These are phyloP conservation scores for Machimus atricapillus DNA, from an alignment of 2,888 invertebrate genomes.

Conservation along the genomic window DNA sequence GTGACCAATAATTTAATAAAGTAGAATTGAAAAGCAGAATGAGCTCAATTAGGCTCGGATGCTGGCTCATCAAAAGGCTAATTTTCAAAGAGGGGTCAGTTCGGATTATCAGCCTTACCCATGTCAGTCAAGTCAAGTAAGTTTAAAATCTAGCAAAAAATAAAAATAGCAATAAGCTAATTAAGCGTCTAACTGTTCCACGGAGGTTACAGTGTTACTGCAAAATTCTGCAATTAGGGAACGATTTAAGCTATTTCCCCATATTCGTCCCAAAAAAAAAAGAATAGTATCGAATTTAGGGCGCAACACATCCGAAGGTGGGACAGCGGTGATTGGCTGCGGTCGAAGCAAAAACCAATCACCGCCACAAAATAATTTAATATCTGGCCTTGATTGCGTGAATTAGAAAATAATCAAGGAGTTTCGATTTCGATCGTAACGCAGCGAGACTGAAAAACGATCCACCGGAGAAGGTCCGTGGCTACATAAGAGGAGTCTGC, in stretches of 20 bases:
- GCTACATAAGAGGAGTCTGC: neutral
- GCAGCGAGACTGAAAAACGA: constrained; percentile 27
- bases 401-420: constrained; percentile 17
- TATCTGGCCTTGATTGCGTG: constrained; percentile 28
- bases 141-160: neutral
- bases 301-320: neutral
- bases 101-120: neutral
- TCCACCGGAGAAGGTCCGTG: constrained; percentile 12
- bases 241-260: neutral
- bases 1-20: neutral
- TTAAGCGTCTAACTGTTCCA: neutral
- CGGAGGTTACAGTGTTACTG: neutral
- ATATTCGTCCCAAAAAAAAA: neutral
- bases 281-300: neutral
- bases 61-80: neutral
- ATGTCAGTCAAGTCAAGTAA: neutral
- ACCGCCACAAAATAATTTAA: neutral
- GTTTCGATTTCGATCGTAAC: constrained; percentile 31
- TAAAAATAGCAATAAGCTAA: neutral
- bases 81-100: neutral
- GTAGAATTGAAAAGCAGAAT: neutral
- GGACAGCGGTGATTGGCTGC: neutral
- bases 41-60: neutral
- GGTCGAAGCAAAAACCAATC: neutral
- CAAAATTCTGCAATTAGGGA: neutral